Evolutionary conservation across 2,888 invertebrate genomes (phyloP), one percentile per base, ranked within the genome.

Genomic region (Rhodophaea formosa): DNA sequence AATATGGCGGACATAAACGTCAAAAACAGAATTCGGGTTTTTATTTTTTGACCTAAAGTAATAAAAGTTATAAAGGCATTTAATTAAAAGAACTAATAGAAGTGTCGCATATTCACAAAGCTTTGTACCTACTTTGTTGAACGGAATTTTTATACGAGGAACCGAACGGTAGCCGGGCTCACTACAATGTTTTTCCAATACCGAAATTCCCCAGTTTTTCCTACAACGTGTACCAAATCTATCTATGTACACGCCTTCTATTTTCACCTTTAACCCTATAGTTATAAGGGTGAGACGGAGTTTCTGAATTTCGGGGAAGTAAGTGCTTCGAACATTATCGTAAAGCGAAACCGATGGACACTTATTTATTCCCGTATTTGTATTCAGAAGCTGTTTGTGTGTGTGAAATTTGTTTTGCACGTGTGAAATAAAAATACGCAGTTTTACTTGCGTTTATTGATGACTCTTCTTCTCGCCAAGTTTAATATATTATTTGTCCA

Each of bases 181-280:
- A 61, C 62, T 60, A 63, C 65, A 71, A 71, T 71, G 72, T 70
- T 69, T 75, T 74, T 71, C 71, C 74, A 72, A 74, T 75, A 74
- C 69, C 69, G 67, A 70, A 73, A 74, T 71, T 72, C 69, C 65
- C 61, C 62, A 66, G 64, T 62, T 64, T 70, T 65, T 61, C 62
- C 60, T 53, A 61, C 61, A 60, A 29, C 65, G 65, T 63, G 63
- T 65, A 67, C 57, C 17, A 32, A 39, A 47, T 35, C 53, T 52
- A 56, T 58, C 10, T 46, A 56, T 56, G 53, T 30, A 29, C n/a
- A 15, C 16, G 49, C 53, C 8, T 43, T 45, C 44, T 44, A 54
- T 54, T 54, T 45, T 45, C 29, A 32, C 16, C 29, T 45, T 12
- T 54, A 44, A 44, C 10, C 14, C n/a, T 8, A 12, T 32, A 16